Conservation (phyloP, 2,888 invertebrate genomes). For the Cerceris rybyensis region DNA sequence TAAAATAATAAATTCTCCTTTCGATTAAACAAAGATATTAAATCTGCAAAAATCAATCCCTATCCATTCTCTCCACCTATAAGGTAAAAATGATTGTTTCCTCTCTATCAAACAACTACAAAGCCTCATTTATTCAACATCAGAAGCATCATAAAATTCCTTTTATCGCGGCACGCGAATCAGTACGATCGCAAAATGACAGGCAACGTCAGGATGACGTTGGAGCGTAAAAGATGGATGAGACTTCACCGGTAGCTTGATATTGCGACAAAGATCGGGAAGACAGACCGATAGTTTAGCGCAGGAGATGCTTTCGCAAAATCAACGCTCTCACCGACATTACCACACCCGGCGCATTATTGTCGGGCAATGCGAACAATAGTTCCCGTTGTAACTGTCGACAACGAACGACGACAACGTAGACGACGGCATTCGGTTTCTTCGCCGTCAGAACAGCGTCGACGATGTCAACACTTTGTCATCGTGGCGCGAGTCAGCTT, state of each 20-base stretch:
- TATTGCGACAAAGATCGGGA: constrained; percentile 45
- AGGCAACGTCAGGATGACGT: background rate
- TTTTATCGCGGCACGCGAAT: too few species aligned
- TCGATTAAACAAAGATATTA: too few species aligned
- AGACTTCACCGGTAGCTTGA: constrained; percentile 39
- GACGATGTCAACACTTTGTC: constrained; percentile 28
- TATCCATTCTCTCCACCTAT: too few species aligned
- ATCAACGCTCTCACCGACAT: constrained; percentile 46
- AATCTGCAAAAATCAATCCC: too few species aligned
- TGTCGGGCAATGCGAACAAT: constrained; percentile 34
- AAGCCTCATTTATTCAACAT: too few species aligned
- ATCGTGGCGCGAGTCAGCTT: constrained; percentile 9
- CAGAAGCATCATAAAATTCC: too few species aligned
- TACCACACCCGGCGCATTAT: constrained; percentile 48
- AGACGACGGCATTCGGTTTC: constrained; percentile 10
- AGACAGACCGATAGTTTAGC: constrained; percentile 40
- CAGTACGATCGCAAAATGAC: background rate
- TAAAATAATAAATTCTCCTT: too few species aligned
- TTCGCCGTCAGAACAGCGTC: constrained; percentile 5
- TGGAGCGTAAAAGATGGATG: constrained; percentile 19
- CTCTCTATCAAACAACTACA: too few species aligned
- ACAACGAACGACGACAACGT: background rate
- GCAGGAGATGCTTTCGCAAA: constrained; percentile 44
- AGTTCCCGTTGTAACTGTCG: constrained; percentile 23
- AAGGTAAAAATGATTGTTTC: too few species aligned